A percentile compares a stretch with the other conserved stretches of the same genome.
Conservation (phyloP, 2,113 vertebrate species). For the Pedetes capensis region DNA sequence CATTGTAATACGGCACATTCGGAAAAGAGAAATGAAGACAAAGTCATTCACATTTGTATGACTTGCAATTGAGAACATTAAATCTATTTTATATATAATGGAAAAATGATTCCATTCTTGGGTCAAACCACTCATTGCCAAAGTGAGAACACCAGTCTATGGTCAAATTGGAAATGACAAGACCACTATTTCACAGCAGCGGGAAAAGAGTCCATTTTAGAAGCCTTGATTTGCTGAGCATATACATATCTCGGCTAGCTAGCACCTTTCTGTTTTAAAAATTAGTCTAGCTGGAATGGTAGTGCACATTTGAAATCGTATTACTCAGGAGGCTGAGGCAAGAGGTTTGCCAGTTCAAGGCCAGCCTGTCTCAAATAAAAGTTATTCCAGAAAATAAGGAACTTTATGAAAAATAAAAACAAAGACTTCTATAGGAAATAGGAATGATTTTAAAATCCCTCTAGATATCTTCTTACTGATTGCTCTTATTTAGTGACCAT, state of each 20-base stretch:
- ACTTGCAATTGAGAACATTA: background rate
- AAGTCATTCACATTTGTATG: background rate
- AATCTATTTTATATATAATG: background rate
- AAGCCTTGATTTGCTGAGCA: background rate
- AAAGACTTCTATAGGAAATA: background rate
- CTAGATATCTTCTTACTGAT: background rate
- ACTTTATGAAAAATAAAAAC: background rate
- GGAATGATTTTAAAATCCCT: background rate
- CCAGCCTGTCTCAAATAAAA: too few species aligned
- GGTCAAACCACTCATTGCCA: background rate
- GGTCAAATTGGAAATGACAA: background rate
- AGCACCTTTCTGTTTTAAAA: background rate
- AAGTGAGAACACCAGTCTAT: background rate
- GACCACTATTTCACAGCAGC: background rate
- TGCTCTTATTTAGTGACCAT: background rate
- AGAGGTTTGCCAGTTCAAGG: too few species aligned
- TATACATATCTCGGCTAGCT: background rate
- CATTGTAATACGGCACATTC: background rate
- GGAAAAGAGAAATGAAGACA: background rate
- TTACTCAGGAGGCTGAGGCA: too few species aligned
- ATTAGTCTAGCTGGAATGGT: too few species aligned
- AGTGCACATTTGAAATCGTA: too few species aligned
- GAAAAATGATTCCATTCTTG: background rate
- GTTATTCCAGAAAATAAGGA: background rate
- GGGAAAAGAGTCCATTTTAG: background rate